Conservation (phyloP, 2,888 invertebrate species). For the Linnaemya vulpina region DNA sequence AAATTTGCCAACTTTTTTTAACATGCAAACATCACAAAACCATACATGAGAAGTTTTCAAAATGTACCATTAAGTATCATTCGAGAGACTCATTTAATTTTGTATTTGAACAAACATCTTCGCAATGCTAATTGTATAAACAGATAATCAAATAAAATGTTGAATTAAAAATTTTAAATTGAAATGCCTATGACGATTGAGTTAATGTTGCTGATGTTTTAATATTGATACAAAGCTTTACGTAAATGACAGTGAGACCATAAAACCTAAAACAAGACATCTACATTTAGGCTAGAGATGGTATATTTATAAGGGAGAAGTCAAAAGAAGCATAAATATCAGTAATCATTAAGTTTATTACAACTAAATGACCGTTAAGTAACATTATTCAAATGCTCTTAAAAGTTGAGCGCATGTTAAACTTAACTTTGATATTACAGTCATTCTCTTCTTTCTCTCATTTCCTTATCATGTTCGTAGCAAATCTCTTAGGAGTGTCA, state of each 20-base stretch:
- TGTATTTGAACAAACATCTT: constrained; percentile 43
- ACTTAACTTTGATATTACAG: constrained; percentile 49
- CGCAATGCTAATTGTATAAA: constrained; percentile 50
- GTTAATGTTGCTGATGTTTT: constrained; percentile 4
- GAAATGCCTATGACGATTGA: constrained; percentile 22
- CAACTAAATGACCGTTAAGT: constrained; percentile 48
- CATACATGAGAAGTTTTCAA: constrained; percentile 9
- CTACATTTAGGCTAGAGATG: constrained; percentile 15
- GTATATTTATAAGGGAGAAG: neutral
- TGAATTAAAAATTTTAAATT: constrained; percentile 17
- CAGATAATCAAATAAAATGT: constrained; percentile 38
- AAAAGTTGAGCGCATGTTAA: constrained; percentile 62
- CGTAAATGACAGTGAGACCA: constrained; percentile 31
- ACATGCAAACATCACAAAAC: constrained; percentile 63
- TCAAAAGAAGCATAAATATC: constrained; percentile 16
- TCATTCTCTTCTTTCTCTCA: constrained; percentile 17
- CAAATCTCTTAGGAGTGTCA: neutral
- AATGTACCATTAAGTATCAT: neutral
- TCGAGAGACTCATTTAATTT: constrained; percentile 5
- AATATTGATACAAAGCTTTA: constrained; percentile 39
- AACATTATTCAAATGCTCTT: constrained; percentile 63
- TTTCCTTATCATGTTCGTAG: constrained; percentile 7
- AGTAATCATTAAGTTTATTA: constrained; percentile 28
- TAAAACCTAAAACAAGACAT: constrained; percentile 42
- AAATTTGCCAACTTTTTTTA: constrained; percentile 47